Evolutionary conservation across 2,113 vertebrate species (phyloP).

Genomic region (Nycticorax nycticorax): DNA sequence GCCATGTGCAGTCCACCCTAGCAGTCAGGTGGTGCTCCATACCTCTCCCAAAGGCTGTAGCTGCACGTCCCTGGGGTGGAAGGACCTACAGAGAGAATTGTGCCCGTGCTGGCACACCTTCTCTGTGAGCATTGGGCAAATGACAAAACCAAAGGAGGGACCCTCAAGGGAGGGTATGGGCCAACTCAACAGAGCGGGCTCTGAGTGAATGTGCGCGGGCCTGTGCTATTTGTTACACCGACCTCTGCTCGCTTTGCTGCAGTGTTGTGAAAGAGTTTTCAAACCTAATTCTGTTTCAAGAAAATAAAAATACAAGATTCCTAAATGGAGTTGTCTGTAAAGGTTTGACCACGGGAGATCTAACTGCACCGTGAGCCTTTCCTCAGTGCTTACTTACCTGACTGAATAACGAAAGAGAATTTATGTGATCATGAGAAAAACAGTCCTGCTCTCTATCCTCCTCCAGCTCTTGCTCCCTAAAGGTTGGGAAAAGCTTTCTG

Average conservation of each 20-base stretch:
- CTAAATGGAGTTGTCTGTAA: not conserved
- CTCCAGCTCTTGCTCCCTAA: not conserved
- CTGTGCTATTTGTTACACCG: not conserved
- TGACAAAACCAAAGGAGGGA: not conserved
- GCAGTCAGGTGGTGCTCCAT: not conserved
- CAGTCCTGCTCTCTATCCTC: not conserved
- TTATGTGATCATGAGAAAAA: not conserved
- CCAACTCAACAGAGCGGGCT: not conserved
- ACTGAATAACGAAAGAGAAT: not conserved
- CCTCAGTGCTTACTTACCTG: not conserved
- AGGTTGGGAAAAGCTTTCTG: not conserved
- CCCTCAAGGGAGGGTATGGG: not conserved
- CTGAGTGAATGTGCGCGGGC: not conserved
- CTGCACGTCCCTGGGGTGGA: not conserved
- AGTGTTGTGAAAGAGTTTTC: not conserved
- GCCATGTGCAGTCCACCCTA: too few relatives aligned
- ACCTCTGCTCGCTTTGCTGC: not conserved
- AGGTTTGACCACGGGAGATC: not conserved
- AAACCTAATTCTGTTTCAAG: not conserved
- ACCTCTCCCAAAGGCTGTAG: not conserved
- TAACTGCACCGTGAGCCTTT: not conserved
- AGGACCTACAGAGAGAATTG: not conserved
- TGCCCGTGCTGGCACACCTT: not conserved
- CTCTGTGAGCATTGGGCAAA: not conserved
- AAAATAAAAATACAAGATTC: not conserved